phyloP scores from a whole-genome alignment of 1,140 invertebrate species.

The Neuroterus valhalla region DNA sequence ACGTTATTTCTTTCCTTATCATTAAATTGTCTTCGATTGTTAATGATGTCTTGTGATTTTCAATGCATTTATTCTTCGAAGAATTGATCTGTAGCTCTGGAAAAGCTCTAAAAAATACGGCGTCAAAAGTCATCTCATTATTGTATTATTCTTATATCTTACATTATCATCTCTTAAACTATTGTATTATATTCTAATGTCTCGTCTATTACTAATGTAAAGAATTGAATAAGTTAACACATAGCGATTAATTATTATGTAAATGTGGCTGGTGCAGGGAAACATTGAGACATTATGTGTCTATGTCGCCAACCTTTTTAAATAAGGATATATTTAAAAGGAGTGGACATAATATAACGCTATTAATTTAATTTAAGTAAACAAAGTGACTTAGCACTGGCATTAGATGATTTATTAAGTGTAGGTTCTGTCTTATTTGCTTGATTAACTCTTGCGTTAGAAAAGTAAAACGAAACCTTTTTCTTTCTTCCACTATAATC shows the following conservation, averaged over 20 bases:
- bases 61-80: background rate
- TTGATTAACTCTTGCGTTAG: constrained; percentile 4
- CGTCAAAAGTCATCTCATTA: background rate
- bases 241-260: constrained; percentile 15
- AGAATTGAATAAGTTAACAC: too few relatives aligned
- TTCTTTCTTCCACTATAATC: background rate
- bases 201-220: too few relatives aligned
- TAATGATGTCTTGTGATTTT: background rate
- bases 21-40: background rate
- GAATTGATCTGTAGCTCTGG: background rate
- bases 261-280: constrained; percentile 46
- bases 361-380: constrained; percentile 4
- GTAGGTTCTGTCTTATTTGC: background rate
- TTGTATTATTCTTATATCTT: too few relatives aligned
- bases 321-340: background rate
- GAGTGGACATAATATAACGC: background rate
- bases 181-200: too few relatives aligned
- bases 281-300: constrained; percentile 34
- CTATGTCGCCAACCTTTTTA: background rate
- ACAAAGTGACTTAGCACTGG: constrained; percentile 26
- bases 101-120: background rate
- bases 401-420: constrained; percentile 8
- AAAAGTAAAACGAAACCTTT: background rate
- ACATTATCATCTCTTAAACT: too few relatives aligned
- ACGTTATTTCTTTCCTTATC: background rate